Percentiles rank a stretch among this genome's conserved stretches.
Evolutionary conservation across 92 coral and sea anemone genomes (phyloP).

Genomic region (Actinostola sp.): DNA sequence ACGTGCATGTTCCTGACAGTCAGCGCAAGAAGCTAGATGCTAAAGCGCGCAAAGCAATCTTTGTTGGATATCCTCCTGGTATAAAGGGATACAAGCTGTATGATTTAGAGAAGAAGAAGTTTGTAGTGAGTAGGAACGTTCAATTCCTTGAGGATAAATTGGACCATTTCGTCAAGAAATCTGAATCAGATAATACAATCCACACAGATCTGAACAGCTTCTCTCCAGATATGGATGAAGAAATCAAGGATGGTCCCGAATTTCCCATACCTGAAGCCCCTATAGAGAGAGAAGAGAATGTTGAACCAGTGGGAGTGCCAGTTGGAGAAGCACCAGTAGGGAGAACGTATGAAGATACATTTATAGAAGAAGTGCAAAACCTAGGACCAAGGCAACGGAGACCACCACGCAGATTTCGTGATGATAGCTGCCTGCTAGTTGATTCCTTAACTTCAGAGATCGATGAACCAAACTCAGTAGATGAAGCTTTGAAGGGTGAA

Average conservation of each 20-base stretch:
- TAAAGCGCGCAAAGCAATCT: slow-evolving; percentile 58
- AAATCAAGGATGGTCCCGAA: no score
- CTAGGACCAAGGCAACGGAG: slow-evolving; percentile 58
- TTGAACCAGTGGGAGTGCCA: slow-evolving; percentile 57
- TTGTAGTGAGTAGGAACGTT: slow-evolving; percentile 48
- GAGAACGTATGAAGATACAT: slow-evolving; percentile 46
- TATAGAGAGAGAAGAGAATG: no score
- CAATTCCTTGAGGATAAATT: slow-evolving; percentile 47
- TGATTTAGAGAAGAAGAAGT: slow-evolving; percentile 39
- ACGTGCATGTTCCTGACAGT: slow-evolving; percentile 56
- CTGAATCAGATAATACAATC: slow-evolving; percentile 33
- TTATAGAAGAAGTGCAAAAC: slow-evolving; percentile 57
- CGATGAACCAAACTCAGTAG: slow-evolving; percentile 64
- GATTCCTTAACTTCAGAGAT: slow-evolving; percentile 60
- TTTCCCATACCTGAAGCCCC: no score
- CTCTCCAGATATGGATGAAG: no score
- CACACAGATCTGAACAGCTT: no score
- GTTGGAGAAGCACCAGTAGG: slow-evolving; percentile 38
- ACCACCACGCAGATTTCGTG: slow-evolving; percentile 50
- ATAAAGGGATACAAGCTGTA: slow-evolving; percentile 63
- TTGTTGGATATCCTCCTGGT: slow-evolving; percentile 55
- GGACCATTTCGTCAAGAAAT: slow-evolving; percentile 16
- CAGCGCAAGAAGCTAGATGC: slow-evolving; percentile 58
- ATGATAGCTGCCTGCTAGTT: slow-evolving; percentile 50
- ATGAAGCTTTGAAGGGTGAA: slow-evolving; percentile 67